Evolutionary conservation across 2,113 vertebrate species (phyloP).

Genomic region (cattle (Bos taurus)): DNA sequence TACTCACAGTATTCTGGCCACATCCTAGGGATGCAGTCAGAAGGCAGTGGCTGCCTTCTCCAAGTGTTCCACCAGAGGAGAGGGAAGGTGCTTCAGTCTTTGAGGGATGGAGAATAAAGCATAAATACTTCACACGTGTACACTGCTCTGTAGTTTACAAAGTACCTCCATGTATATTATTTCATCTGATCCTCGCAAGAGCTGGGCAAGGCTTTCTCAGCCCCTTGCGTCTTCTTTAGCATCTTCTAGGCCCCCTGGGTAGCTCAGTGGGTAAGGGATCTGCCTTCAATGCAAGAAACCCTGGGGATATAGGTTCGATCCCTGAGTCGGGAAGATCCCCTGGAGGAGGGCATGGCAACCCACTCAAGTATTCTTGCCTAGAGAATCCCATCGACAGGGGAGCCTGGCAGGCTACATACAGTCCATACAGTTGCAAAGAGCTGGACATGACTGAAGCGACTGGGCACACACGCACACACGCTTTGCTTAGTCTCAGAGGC

Average conservation of each 20-base stretch:
- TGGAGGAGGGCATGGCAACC: background rate
- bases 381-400: background rate
- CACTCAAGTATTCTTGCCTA: background rate
- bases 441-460: background rate
- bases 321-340: background rate
- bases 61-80: background rate
- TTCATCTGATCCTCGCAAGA: background rate
- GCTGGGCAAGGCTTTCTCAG: background rate
- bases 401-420: background rate
- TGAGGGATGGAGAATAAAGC: background rate
- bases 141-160: background rate
- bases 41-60: background rate
- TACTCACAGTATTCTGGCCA: background rate
- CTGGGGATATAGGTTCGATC: background rate
- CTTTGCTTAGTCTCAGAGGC: background rate
- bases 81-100: background rate
- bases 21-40: accelerated
- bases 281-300: background rate
- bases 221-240: background rate
- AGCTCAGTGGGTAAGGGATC: background rate
- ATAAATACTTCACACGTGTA: accelerated
- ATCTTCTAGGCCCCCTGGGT: background rate
- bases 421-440: background rate
- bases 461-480: background rate
- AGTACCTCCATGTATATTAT: background rate